Evolutionary conservation across 2,888 invertebrate genomes (phyloP).

Genomic region (Phymatocera aterrima): DNA sequence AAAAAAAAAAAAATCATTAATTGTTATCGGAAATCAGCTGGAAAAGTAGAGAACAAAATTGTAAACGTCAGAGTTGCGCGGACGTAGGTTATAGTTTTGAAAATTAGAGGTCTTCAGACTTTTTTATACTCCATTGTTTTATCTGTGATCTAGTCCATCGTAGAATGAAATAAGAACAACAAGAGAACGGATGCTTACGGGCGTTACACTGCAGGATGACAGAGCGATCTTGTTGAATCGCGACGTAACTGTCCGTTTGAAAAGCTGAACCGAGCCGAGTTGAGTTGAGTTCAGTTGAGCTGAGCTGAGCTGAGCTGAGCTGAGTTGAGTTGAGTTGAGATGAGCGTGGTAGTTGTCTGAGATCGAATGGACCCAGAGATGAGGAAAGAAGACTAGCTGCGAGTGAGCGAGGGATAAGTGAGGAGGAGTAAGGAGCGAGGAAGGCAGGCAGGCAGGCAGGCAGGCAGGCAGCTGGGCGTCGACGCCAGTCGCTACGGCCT

Average conservation of each 20-base stretch:
- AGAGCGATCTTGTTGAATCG: slow-evolving; percentile 27
- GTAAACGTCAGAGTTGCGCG: too few relatives aligned
- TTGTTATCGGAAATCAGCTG: not conserved
- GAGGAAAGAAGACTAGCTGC: slow-evolving; percentile 23
- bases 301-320: too few relatives aligned
- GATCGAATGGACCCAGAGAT: slow-evolving; percentile 39
- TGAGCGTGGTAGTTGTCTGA: not conserved
- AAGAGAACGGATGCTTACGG: slow-evolving; percentile 25
- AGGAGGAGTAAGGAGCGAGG: slow-evolving; percentile 5
- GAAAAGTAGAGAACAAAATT: not conserved
- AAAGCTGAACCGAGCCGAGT: too few relatives aligned
- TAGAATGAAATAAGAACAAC: not conserved
- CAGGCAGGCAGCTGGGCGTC: slow-evolving; percentile 57
- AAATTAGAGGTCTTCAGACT: not conserved
- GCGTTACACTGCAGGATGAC: slow-evolving; percentile 19
- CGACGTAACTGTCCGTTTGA: slow-evolving; percentile 39
- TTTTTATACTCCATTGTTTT: too few relatives aligned
- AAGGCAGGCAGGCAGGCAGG: slow-evolving; percentile 18
- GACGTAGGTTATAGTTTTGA: not conserved
- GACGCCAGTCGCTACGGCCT: slow-evolving; percentile 63
- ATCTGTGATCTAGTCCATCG: not conserved
- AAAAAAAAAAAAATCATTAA: not conserved
- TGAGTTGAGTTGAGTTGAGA: too few relatives aligned
- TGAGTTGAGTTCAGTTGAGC: too few relatives aligned
- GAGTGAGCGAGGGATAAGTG: slow-evolving; percentile 15